Conservation (phyloP, 2,888 invertebrate species). For the Drosophila aldrichi region DNA sequence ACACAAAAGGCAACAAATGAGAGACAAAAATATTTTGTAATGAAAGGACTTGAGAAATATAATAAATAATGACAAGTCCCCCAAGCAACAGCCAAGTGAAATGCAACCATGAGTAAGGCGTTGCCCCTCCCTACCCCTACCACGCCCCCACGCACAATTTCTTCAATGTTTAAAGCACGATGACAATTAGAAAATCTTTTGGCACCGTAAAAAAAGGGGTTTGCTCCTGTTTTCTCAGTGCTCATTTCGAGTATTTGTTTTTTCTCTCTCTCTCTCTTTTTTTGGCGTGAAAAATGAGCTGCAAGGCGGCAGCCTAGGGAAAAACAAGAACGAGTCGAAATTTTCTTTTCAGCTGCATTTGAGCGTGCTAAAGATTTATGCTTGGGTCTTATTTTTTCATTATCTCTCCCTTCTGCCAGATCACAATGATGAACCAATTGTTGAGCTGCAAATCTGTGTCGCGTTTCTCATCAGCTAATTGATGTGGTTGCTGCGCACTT, state of each 20-base stretch:
- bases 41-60: conserved; percentile 78
- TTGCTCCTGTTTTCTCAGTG: conserved; percentile 23
- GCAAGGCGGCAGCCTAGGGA: conserved; percentile 8
- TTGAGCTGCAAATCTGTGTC: conserved; percentile 22
- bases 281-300: conserved; percentile 66
- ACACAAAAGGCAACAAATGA: conserved; percentile 69
- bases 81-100: conserved; percentile 42
- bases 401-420: conserved; percentile 18
- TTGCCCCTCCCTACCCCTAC: neutral
- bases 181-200: conserved; percentile 73
- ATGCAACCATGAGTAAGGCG: conserved; percentile 45
- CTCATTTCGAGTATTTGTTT: conserved; percentile 48
- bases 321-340: conserved; percentile 9
- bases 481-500: conserved; percentile 6
- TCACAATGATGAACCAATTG: conserved; percentile 35
- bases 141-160: neutral
- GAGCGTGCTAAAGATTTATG: conserved; percentile 47
- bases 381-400: conserved; percentile 37
- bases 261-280: neutral
- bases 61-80: conserved; percentile 76
- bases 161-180: conserved; percentile 42
- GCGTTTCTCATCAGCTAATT: conserved; percentile 46
- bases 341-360: conserved; percentile 52
- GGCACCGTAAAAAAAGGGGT: conserved; percentile 50
- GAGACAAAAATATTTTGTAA: conserved; percentile 74